phyloP scores from a whole-genome alignment of 2,888 invertebrate species.

The Ophion costatus region DNA sequence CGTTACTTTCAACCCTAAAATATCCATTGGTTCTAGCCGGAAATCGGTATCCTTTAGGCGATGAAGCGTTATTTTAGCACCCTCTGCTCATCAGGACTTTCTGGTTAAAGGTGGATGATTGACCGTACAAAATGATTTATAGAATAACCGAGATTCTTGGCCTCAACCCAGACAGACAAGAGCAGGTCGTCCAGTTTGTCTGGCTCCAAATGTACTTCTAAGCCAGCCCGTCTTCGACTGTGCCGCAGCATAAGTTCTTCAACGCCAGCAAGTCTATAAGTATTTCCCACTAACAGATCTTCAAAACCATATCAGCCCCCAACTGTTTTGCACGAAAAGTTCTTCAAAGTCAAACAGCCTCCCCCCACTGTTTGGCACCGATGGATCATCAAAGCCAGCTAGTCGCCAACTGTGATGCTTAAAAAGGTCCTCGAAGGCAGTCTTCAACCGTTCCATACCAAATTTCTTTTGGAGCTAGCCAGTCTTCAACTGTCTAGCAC shows the following conservation, averaged over 20 bases:
- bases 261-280: neutral
- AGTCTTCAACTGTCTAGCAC: neutral
- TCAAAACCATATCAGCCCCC: neutral
- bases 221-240: neutral
- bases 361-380: too few species aligned
- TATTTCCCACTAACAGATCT: neutral
- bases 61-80: neutral
- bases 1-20: conserved; percentile 35
- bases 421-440: too few species aligned
- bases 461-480: neutral
- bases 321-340: neutral
- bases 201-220: neutral
- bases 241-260: neutral
- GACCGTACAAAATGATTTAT: neutral
- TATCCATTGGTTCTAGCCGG: neutral
- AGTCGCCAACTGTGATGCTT: neutral
- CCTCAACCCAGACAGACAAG: too few species aligned
- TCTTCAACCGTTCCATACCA: neutral
- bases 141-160: neutral
- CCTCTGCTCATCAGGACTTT: neutral
- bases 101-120: neutral
- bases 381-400: too few species aligned
- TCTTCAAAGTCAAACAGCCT: neutral
- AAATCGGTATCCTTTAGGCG: neutral
- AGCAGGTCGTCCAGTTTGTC: neutral